Evolutionary conservation across 2,888 invertebrate species (phyloP).

Genomic region (Cyclophora punctaria): DNA sequence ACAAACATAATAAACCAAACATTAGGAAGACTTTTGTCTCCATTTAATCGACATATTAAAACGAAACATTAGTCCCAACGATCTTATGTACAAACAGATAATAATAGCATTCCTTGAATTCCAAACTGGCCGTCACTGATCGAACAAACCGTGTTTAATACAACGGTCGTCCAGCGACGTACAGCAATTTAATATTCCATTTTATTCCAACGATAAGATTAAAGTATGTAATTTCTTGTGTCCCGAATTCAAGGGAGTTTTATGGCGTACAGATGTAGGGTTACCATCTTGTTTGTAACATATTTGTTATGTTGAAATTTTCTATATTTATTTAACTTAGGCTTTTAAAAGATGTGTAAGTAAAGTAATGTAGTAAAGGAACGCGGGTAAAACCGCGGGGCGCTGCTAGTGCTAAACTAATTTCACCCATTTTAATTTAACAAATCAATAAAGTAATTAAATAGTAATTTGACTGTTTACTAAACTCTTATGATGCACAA

Average conservation of each 20-base stretch:
- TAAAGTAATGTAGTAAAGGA: too few relatives aligned
- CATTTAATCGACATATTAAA: too few relatives aligned
- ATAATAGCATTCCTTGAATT: neutral
- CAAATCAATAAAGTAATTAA: too few relatives aligned
- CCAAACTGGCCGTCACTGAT: neutral
- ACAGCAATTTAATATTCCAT: constrained; percentile 72
- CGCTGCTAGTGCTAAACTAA: too few relatives aligned
- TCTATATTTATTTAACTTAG: too few relatives aligned
- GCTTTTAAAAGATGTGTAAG: too few relatives aligned
- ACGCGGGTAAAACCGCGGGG: too few relatives aligned
- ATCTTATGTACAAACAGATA: neutral
- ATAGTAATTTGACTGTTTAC: too few relatives aligned
- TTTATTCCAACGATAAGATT: constrained; percentile 71
- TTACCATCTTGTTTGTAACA: constrained; percentile 20
- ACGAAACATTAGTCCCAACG: too few relatives aligned
- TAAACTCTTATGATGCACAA: constrained; percentile 2
- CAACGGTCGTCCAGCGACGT: constrained; percentile 9
- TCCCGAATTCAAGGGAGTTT: constrained; percentile 52
- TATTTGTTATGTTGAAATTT: neutral
- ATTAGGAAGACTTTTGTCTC: too few relatives aligned
- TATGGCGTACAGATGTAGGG: constrained; percentile 51
- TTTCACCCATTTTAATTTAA: too few relatives aligned
- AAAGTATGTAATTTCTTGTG: constrained; percentile 74
- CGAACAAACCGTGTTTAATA: neutral
- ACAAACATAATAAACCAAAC: too few relatives aligned